Conservation (phyloP, 2,888 invertebrate species). For the Fragum whitleyi region DNA sequence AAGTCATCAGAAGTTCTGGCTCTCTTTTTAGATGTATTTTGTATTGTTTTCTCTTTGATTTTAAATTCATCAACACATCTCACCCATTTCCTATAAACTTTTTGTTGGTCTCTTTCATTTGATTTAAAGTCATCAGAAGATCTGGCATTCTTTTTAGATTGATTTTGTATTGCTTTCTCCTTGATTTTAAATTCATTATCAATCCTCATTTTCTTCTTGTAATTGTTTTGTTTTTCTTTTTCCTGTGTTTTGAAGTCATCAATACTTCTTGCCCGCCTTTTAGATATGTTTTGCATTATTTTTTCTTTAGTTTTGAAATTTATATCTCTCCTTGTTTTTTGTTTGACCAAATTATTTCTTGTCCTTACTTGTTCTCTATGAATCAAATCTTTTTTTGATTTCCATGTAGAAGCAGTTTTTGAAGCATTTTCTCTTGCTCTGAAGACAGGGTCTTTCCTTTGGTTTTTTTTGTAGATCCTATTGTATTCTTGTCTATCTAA, state of each 20-base stretch:
- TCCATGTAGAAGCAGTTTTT: neutral
- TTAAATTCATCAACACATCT: neutral
- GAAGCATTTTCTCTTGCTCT: neutral
- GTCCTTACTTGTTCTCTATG: neutral
- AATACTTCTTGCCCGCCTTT: neutral
- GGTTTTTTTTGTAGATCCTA: slow-evolving; percentile 13
- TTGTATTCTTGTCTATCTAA: slow-evolving; percentile 18
- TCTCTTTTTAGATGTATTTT: neutral
- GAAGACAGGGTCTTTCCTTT: slow-evolving; percentile 1
- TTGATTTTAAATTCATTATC: neutral
- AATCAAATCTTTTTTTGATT: neutral
- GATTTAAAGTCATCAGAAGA: neutral
- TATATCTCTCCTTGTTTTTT: neutral
- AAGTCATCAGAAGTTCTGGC: neutral
- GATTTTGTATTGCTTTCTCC: no score
- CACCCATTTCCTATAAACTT: neutral
- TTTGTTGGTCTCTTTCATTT: neutral
- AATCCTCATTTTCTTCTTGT: neutral
- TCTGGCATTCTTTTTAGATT: slow-evolving; percentile 1
- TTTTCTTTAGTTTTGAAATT: neutral
- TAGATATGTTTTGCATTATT: neutral
- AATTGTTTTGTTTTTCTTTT: neutral
- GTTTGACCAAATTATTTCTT: neutral
- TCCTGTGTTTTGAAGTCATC: neutral
- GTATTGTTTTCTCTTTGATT: neutral